phyloP scores from a whole-genome alignment of 1,140 invertebrate species.

The Listronotus bonariensis region DNA sequence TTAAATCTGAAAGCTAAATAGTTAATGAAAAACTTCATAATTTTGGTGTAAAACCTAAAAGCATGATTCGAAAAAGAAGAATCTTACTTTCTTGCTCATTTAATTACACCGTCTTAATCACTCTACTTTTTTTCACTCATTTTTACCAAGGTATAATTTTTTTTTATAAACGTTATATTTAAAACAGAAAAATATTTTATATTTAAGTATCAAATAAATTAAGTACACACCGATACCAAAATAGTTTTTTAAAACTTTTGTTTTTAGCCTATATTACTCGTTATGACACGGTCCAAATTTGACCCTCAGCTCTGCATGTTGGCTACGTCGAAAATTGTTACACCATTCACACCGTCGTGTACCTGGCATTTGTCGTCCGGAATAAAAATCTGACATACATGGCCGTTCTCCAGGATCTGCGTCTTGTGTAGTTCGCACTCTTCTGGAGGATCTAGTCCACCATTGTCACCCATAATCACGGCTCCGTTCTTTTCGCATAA shows the following conservation, averaged over 20 bases:
- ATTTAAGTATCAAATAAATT: too few species aligned
- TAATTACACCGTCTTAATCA: too few species aligned
- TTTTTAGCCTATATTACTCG: slow-evolving; percentile 22
- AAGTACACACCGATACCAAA: too few species aligned
- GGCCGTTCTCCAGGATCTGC: slow-evolving; percentile 40
- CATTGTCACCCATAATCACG: slow-evolving; percentile 31
- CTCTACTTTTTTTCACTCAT: too few species aligned
- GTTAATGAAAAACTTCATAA: too few species aligned
- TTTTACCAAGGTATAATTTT: too few species aligned
- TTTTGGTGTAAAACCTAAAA: too few species aligned
- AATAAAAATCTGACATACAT: slow-evolving; percentile 41
- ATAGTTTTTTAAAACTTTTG: background rate
- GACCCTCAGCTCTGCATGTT: slow-evolving; percentile 31
- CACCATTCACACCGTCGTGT: slow-evolving; percentile 35
- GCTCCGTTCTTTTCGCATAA: slow-evolving; percentile 48
- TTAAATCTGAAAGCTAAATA: too few species aligned
- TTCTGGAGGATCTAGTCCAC: slow-evolving; percentile 31
- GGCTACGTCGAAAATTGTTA: slow-evolving; percentile 21
- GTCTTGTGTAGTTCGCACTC: slow-evolving; percentile 40
- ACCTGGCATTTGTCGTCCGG: slow-evolving; percentile 34
- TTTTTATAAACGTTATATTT: too few species aligned
- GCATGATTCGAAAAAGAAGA: too few species aligned
- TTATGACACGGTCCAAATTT: slow-evolving; percentile 15
- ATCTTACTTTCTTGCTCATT: too few species aligned
- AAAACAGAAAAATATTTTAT: too few species aligned